Conservation (phyloP, 2,797 vertebrate species). For the Rousettus madagascariensis region DNA sequence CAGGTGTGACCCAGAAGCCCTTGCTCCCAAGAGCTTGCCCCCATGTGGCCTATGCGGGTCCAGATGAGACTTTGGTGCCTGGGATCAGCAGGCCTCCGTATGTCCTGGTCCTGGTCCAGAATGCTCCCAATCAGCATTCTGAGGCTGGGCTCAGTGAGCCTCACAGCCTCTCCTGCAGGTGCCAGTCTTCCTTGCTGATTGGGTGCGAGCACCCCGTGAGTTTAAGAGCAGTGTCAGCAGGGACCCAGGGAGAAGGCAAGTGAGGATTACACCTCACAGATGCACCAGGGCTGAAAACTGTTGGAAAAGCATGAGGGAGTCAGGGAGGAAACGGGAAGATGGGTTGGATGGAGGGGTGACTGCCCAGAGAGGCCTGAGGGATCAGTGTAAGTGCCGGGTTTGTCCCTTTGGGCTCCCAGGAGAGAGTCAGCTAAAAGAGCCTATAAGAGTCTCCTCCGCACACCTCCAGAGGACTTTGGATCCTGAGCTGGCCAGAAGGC, state of each 20-base stretch:
- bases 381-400: not conserved
- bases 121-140: too few relatives aligned
- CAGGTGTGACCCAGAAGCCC: not conserved
- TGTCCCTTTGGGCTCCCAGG: not conserved
- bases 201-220: too few relatives aligned
- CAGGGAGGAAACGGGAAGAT: not conserved
- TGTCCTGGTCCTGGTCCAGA: not conserved
- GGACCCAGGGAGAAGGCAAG: not conserved
- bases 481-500: not conserved
- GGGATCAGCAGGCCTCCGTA: not conserved
- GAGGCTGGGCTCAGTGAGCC: not conserved
- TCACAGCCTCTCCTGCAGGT: not conserved
- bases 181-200: not conserved
- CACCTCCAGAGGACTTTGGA: not conserved
- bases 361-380: not conserved
- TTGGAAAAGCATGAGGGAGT: not conserved
- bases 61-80: not conserved
- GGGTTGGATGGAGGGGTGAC: not conserved
- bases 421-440: not conserved
- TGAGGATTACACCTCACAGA: not conserved
- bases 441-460: not conserved
- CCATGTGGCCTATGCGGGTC: rapidly evolving
- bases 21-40: not conserved
- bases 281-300: not conserved
- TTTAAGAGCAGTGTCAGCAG: not conserved